Percentiles rank a stretch among this genome's conserved stretches.
phyloP scores from a whole-genome alignment of 1,140 invertebrate species.

The Temnothorax nylanderi region DNA sequence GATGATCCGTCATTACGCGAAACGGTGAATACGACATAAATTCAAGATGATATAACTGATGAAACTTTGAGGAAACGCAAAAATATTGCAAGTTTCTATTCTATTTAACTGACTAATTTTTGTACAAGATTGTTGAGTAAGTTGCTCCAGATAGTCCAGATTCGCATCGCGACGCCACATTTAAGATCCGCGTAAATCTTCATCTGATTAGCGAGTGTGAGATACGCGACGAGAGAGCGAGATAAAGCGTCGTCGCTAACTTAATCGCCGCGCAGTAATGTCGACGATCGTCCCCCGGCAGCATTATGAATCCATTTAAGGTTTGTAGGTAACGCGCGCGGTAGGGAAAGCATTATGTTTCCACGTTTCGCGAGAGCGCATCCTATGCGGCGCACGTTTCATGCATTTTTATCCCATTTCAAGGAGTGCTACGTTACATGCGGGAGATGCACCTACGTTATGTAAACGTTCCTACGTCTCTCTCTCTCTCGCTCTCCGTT shows the following conservation, averaged over 20 bases:
- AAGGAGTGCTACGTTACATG: slow-evolving; percentile 37
- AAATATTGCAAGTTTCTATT: background rate
- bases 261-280: background rate
- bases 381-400: slow-evolving; percentile 49
- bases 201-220: slow-evolving; percentile 8
- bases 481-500: background rate
- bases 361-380: slow-evolving; percentile 20
- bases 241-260: background rate
- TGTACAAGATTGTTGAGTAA: background rate
- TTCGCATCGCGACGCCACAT: background rate
- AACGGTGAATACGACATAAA: background rate
- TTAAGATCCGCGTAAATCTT: slow-evolving; percentile 16
- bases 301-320: slow-evolving; percentile 50
- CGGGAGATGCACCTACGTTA: slow-evolving; percentile 38
- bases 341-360: slow-evolving; percentile 35
- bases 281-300: background rate
- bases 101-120: background rate
- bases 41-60: background rate
- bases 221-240: background rate
- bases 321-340: background rate
- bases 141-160: background rate
- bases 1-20: background rate
- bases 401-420: slow-evolving; percentile 60
- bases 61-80: background rate
- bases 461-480: slow-evolving; percentile 14